A percentile compares a stretch with the other conserved stretches of the same genome.
Evolutionary conservation across 2,113 vertebrate species (phyloP).

Genomic region (Ameiurus melas): DNA sequence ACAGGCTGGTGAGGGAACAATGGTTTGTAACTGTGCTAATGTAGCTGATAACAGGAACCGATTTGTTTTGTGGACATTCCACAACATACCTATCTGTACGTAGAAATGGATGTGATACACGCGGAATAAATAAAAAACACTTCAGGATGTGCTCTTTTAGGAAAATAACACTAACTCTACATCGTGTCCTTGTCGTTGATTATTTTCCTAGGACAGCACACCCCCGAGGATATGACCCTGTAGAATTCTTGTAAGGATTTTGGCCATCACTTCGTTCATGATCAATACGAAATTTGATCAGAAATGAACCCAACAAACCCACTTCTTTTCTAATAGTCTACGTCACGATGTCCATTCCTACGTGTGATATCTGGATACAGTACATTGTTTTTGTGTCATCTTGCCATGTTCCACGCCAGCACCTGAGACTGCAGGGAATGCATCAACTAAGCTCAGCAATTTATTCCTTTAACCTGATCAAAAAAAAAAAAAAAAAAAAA

Average conservation of each 20-base stretch:
- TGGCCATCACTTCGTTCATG: background rate
- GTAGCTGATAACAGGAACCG: background rate
- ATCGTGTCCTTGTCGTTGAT: background rate
- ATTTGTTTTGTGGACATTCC: background rate
- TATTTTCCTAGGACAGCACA: background rate
- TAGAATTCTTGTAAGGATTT: background rate
- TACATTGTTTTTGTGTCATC: background rate
- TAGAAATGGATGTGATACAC: background rate
- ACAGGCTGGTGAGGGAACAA: background rate
- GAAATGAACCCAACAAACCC: background rate
- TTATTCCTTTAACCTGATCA: slow-evolving; percentile 39
- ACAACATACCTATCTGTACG: background rate
- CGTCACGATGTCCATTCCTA: background rate
- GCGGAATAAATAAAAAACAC: background rate
- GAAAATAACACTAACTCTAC: background rate
- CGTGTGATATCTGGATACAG: background rate
- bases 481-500: slow-evolving; percentile 14
- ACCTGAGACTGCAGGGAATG: background rate
- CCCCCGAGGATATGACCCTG: background rate
- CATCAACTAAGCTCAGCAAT: slow-evolving; percentile 13
- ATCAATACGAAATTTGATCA: background rate
- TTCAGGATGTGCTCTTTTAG: background rate
- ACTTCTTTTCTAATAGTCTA: background rate
- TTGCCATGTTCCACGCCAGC: background rate
- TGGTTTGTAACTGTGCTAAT: background rate